Conservation (phyloP, 2,113 vertebrate genomes). For the Oostethus manadensis region DNA sequence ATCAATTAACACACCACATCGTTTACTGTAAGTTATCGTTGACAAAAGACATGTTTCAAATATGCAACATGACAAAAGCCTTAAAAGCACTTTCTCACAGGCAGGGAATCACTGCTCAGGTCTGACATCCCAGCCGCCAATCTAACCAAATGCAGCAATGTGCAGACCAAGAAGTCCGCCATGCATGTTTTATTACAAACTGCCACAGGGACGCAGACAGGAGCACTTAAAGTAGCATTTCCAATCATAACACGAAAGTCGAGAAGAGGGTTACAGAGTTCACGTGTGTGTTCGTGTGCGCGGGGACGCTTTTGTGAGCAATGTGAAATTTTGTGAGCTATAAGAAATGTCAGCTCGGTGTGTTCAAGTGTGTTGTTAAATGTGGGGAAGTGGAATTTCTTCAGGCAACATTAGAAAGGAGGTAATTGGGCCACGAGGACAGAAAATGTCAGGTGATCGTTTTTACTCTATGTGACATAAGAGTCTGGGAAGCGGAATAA, state of each 20-base stretch:
- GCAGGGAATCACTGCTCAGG: slow-evolving; percentile 10
- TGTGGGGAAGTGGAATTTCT: slow-evolving; percentile 27
- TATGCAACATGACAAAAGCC: slow-evolving; percentile 18
- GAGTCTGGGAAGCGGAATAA: slow-evolving; percentile 29
- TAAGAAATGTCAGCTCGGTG: not conserved
- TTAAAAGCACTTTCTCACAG: slow-evolving; percentile 18
- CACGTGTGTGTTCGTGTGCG: slow-evolving; percentile 1
- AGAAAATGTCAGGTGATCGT: slow-evolving; percentile 27
- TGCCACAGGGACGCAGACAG: slow-evolving; percentile 36
- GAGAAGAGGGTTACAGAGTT: slow-evolving; percentile 27
- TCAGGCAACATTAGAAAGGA: slow-evolving; percentile 38
- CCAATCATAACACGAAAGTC: slow-evolving; percentile 44
- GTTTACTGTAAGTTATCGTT: slow-evolving; percentile 1
- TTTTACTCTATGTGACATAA: slow-evolving; percentile 30
- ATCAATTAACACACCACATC: slow-evolving; percentile 8
- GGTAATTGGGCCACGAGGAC: slow-evolving; percentile 43
- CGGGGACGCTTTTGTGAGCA: not conserved
- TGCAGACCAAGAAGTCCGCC: slow-evolving; percentile 30
- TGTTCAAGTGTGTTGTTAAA: slow-evolving; percentile 11
- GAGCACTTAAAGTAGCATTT: slow-evolving; percentile 51
- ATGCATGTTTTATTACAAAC: slow-evolving; percentile 54
- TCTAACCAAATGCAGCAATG: slow-evolving; percentile 27
- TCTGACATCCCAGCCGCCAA: slow-evolving; percentile 17
- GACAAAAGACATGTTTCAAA: too few species aligned
- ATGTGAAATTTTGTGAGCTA: too few species aligned